A percentile compares a stretch with the other conserved stretches of the same genome.
These are phyloP conservation scores for Monopis laevigella DNA, from an alignment of 2,888 invertebrate genomes.

Conservation along the genomic window DNA sequence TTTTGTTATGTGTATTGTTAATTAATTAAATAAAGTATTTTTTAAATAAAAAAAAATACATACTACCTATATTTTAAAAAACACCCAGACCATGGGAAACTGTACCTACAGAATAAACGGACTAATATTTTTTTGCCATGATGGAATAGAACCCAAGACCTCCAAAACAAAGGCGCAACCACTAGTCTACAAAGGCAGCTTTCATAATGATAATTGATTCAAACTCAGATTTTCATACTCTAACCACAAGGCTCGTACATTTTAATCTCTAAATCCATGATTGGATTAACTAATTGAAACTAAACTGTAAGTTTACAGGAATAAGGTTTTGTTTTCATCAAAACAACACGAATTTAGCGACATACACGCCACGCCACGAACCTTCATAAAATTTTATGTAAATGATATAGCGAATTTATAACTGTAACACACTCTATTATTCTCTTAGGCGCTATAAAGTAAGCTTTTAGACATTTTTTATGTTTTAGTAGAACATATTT, in stretches of 20 bases:
- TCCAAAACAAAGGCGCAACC: too few species aligned
- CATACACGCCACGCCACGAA: conserved; percentile 21
- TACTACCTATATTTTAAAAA: too few species aligned
- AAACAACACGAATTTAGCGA: conserved; percentile 4
- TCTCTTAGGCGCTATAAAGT: conserved; percentile 31
- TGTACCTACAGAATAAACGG: too few species aligned
- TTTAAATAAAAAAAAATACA: too few species aligned
- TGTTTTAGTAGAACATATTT: too few species aligned
- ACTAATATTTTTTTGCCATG: too few species aligned
- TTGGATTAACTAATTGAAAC: not conserved
- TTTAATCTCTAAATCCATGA: conserved; percentile 21
- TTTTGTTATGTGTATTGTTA: too few species aligned
- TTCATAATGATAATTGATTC: conserved; percentile 2
- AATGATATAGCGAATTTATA: conserved; percentile 35
- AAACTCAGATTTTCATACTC: conserved; percentile 17
- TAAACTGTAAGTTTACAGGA: not conserved
- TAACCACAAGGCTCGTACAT: conserved; percentile 24
- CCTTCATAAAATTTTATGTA: conserved; percentile 36
- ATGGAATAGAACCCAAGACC: too few species aligned
- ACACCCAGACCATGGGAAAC: too few species aligned
- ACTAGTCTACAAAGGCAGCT: too few species aligned
- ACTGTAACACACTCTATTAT: conserved; percentile 37
- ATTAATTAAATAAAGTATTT: too few species aligned
- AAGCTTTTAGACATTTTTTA: not conserved
- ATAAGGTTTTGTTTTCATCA: not conserved